Base-by-base conservation (phyloP, 2,797 vertebrate species). In the Eidolon dupreanum region DNA sequence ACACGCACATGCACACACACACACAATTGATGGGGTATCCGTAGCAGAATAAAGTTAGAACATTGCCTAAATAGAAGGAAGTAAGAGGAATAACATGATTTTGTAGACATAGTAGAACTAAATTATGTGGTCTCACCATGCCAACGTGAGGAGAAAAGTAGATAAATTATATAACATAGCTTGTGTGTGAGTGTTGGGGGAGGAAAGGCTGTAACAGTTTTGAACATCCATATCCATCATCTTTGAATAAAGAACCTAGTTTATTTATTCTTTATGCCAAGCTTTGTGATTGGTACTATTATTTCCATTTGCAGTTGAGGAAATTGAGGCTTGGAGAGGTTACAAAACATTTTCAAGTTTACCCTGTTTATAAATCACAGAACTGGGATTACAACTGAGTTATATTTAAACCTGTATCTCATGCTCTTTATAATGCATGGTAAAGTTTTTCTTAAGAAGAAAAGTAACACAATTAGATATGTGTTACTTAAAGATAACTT, bases 191-290 rank as follows among this genome's bases (percentile, higher is more conserved):
- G 33, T 74, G 0, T 38, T 79, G 22, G 19, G 12, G 22, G 6
- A 70, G 53, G 24, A 22, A 75, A 55, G 6, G 26, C 13, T 13
- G 1, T 49, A 93, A 74, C 10, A 28, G 6, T 73, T 91, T 88
- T 63, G n/a, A 73, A 63, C 11, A 53, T 13, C 15, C 43, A 36
- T 31, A 49, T 33, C 3, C 2, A 85, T 53, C 36, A 81, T 92
- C 38, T 92, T 73, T 93, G 7, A 79, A n/a, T 68, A 26, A 94
- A 84, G 12, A 88, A 33, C 1, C 22, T 75, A 31, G 5, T 88
- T 74, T 74, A n/a, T 20, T 74, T 74, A 33, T 20, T 74, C 53
- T 79, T 92, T 65, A 92, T 51, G 43, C 5, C 89, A 55, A 81
- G 5, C 11, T 51, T 68, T 61, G 53, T 51, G 24, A 68, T 36